Conservation (phyloP, 2,797 vertebrate species). For the Podarcis lilfordi region DNA sequence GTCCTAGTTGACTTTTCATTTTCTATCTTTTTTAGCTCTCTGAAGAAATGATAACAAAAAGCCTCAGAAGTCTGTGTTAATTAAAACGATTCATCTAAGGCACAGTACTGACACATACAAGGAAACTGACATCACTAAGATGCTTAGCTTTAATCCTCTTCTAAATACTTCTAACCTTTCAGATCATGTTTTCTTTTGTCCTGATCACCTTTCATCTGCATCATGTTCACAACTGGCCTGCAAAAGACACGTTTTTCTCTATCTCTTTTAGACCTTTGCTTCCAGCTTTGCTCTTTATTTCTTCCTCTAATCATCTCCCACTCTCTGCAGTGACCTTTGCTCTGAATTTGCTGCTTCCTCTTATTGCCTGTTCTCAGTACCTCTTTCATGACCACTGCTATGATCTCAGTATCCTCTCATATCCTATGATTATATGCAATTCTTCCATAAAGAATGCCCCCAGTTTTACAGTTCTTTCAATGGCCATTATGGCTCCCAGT, state of each 20-base stretch:
- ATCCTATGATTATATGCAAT: neutral
- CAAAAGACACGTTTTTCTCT: neutral
- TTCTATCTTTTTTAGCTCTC: neutral
- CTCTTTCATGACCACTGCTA: neutral
- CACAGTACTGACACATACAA: constrained; percentile 13
- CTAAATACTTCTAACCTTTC: constrained; percentile 20
- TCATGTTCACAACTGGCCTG: neutral
- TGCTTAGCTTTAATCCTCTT: constrained; percentile 22
- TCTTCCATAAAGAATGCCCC: neutral
- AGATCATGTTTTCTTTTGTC: constrained; percentile 22
- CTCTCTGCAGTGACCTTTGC: neutral
- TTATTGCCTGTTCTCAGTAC: neutral
- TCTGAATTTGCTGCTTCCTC: neutral
- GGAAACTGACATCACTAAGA: constrained; percentile 19
- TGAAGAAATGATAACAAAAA: constrained; percentile 7
- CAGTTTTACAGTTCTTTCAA: neutral
- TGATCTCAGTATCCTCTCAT: neutral
- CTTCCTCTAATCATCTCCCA: neutral
- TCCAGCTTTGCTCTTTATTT: neutral
- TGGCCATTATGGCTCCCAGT: neutral
- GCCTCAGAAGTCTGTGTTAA: constrained; percentile 6
- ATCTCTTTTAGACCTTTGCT: neutral
- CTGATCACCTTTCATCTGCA: constrained; percentile 8
- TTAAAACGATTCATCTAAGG: constrained; percentile 29
- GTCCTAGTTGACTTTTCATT: neutral